Evolutionary conservation across 2,888 invertebrate species (phyloP).

Genomic region (Apodemia zela): DNA sequence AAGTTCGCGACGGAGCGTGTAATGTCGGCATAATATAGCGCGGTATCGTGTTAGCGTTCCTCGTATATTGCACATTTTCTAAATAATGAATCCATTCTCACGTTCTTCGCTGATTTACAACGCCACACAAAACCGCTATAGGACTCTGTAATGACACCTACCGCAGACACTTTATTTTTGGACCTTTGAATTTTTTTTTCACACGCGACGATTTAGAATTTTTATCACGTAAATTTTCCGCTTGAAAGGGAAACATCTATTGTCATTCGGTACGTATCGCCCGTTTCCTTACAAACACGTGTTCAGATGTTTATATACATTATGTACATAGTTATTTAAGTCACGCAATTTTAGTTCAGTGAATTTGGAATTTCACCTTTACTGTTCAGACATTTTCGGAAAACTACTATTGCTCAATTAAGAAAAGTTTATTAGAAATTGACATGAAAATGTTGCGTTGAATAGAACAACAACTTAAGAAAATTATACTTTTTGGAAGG

Average conservation of each 20-base stretch:
- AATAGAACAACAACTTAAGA: slow-evolving; percentile 5
- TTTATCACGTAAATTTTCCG: slow-evolving; percentile 79
- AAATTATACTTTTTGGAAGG: slow-evolving; percentile 18
- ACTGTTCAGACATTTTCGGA: slow-evolving; percentile 41
- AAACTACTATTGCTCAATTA: slow-evolving; percentile 55
- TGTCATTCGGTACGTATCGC: slow-evolving; percentile 68
- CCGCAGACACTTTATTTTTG: slow-evolving; percentile 74
- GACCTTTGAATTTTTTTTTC: slow-evolving; percentile 70
- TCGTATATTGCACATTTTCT: slow-evolving; percentile 49
- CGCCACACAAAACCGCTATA: slow-evolving; percentile 60
- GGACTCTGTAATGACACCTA: slow-evolving; percentile 73
- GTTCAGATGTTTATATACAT: slow-evolving; percentile 58
- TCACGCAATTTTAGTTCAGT: slow-evolving; percentile 68
- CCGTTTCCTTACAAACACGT: slow-evolving; percentile 75
- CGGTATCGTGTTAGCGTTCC: slow-evolving; percentile 31
- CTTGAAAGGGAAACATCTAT: slow-evolving; percentile 77
- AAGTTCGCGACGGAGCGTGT: slow-evolving; percentile 24
- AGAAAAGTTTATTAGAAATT: slow-evolving; percentile 50
- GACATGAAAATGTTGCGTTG: slow-evolving; percentile 46
- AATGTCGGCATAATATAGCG: slow-evolving; percentile 24
- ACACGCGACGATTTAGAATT: slow-evolving; percentile 74
- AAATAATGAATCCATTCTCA: slow-evolving; percentile 72
- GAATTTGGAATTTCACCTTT: slow-evolving; percentile 53
- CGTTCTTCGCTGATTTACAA: slow-evolving; percentile 70
- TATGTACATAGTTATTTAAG: slow-evolving; percentile 66